Base-by-base conservation (phyloP, 2,888 invertebrate species). In the Dolichopus griseipennis region DNA sequence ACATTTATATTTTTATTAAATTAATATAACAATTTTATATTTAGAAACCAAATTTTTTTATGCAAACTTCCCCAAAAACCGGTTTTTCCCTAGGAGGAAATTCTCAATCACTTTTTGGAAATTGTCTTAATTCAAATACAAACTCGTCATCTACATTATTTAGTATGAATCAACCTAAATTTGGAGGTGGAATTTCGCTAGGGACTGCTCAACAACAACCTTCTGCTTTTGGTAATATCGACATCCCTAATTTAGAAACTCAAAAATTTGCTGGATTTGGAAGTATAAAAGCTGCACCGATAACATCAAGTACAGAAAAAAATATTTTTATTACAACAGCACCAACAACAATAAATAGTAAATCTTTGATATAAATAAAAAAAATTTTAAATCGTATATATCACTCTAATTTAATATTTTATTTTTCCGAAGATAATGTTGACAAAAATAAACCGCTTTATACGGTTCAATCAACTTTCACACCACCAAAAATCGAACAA, bases 391-490 rank as follows among this genome's bases (percentile, higher is more conserved):
- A n/a, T n/a, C n/a, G 52, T 52, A 2, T 18, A 52, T 52, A 52
- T 43, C 34, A n/a, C n/a, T 34, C 1, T 10, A 10, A 37, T 37
- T 12, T 37, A 7, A 37, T 37, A 37, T 37, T 52, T 12, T 21
- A 22, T 22, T 21, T 20, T 21, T 22, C 20, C 7, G 62, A 8
- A 62, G 66, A 67, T 21, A 73, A 71, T 68, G 10, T 52, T 0
- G 72, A 72, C 0, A 71, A 69, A 65, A 67, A 66, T 1, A 77
- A 77, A 63, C 78, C 79, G 1, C 72, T 80, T 0, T 79, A 77
- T 61, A 79, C 77, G 1, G 76, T 79, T 12, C 76, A 75, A 0
- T 71, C 77, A 7, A 78, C 76, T 9, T 80, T 75, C 67, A 75
- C 75, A 15, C 75, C 78, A 15, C 73, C 75, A 9, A 61, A 37